Evolutionary conservation across 2,113 vertebrate genomes (phyloP).

Genomic region (Lycaon pictus): DNA sequence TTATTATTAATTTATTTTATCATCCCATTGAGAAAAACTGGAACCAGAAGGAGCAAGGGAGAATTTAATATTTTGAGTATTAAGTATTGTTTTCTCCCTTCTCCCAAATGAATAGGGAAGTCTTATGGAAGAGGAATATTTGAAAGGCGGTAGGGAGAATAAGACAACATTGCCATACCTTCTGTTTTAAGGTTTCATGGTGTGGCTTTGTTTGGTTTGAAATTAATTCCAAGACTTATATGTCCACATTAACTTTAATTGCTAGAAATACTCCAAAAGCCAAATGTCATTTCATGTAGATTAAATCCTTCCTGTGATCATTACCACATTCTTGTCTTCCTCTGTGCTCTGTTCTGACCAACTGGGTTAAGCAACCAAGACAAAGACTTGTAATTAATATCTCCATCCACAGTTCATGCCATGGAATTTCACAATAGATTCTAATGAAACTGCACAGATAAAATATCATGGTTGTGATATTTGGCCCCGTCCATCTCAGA

Average conservation of each 20-base stretch:
- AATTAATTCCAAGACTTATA: neutral
- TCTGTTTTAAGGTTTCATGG: neutral
- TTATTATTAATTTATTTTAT: neutral
- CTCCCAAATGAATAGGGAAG: neutral
- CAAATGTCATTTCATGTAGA: constrained; percentile 13
- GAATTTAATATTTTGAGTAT: neutral
- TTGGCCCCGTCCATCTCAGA: neutral
- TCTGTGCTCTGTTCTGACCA: neutral
- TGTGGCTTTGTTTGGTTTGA: constrained; percentile 21
- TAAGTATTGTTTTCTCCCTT: neutral
- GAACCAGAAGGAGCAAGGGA: neutral
- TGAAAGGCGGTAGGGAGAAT: neutral
- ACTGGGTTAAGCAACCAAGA: neutral
- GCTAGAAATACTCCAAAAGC: constrained; percentile 15
- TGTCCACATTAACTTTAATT: neutral
- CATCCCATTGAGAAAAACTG: neutral
- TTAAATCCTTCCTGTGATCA: constrained; percentile 13
- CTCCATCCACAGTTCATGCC: neutral
- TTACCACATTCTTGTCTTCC: neutral
- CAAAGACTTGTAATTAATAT: neutral
- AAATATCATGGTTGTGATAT: neutral
- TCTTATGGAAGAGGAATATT: neutral
- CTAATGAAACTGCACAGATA: neutral
- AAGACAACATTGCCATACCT: neutral
- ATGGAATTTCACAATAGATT: neutral